Evolutionary conservation across 2,113 vertebrate genomes (phyloP).

Genomic region (Vicugna pacos): DNA sequence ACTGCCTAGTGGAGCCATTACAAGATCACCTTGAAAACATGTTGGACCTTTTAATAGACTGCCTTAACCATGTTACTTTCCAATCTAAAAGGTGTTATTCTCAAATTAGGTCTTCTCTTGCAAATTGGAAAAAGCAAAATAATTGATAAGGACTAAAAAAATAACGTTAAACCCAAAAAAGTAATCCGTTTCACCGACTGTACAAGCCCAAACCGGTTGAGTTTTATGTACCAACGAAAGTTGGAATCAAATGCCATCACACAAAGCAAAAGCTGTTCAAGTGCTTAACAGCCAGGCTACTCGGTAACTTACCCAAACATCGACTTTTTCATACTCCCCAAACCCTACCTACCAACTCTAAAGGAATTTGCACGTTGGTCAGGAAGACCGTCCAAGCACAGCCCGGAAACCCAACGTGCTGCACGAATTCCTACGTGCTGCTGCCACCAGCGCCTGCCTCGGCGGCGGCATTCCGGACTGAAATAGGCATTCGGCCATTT

Average conservation of each 20-base stretch:
- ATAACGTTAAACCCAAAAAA: not conserved
- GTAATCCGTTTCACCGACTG: not conserved
- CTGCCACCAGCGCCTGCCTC: constrained; percentile 65
- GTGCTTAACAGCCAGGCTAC: not conserved
- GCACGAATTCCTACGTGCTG: constrained; percentile 70
- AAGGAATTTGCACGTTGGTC: not conserved
- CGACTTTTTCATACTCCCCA: not conserved
- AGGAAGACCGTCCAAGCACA: not conserved
- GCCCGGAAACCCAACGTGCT: constrained; percentile 30
- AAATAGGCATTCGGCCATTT: constrained; percentile 89
- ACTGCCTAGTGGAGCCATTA: constrained; percentile 71
- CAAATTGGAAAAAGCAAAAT: not conserved
- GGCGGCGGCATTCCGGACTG: constrained; percentile 72
- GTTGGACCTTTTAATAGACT: constrained; percentile 43
- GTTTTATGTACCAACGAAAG: constrained; percentile 40
- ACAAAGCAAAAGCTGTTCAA: constrained; percentile 20
- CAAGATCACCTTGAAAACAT: constrained; percentile 74
- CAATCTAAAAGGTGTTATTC: not conserved
- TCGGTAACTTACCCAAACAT: no score
- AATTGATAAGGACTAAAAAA: not conserved
- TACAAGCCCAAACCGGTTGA: not conserved
- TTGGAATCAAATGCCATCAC: constrained; percentile 77
- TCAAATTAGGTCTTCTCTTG: not conserved
- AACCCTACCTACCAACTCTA: not conserved
- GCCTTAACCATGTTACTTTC: constrained; percentile 16